phyloP scores from a whole-genome alignment of 2,797 vertebrate genomes.

The Leptodactylus fallax region DNA sequence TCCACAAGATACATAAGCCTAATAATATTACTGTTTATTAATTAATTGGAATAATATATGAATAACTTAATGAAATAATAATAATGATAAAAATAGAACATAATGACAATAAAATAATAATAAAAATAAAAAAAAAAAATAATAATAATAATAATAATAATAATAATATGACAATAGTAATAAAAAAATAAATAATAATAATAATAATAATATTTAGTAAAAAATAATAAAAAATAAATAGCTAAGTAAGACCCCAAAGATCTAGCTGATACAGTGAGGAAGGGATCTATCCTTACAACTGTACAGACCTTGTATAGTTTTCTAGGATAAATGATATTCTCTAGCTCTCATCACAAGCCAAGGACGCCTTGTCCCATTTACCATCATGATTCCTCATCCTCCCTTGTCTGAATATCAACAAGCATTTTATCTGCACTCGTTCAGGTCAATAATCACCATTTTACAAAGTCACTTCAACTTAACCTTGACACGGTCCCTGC shows the following conservation, averaged over 20 bases:
- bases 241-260: background rate
- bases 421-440: slow-evolving; percentile 10
- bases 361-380: too few species aligned
- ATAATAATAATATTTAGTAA: background rate
- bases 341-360: background rate
- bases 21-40: too few species aligned
- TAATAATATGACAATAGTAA: background rate
- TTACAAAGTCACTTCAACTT: slow-evolving; percentile 28
- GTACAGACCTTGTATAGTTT: background rate
- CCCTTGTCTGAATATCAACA: slow-evolving; percentile 22
- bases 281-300: background rate
- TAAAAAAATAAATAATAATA: background rate
- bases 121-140: too few species aligned
- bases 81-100: too few species aligned
- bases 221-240: too few species aligned
- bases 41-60: too few species aligned
- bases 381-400: background rate
- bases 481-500: slow-evolving; percentile 38
- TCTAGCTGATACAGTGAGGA: background rate
- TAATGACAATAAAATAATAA: too few species aligned
- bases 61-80: too few species aligned
- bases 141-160: too few species aligned
- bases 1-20: too few species aligned
- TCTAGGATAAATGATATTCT: background rate
- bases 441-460: slow-evolving; percentile 40